These are phyloP conservation scores for Micromussa lordhowensis DNA, from an alignment of 92 coral and sea anemone species.

Conservation along the genomic window DNA sequence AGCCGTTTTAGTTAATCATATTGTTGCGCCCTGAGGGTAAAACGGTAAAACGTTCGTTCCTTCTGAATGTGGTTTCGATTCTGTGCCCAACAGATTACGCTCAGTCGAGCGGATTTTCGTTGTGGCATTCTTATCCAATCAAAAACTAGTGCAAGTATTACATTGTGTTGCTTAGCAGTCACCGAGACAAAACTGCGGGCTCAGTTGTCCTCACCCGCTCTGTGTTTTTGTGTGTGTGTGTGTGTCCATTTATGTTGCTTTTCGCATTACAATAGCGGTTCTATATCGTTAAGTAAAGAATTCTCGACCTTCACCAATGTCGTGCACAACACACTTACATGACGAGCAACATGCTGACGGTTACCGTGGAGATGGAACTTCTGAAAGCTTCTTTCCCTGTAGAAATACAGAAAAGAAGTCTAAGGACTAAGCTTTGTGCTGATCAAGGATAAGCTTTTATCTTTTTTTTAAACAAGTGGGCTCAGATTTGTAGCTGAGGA, in stretches of 20 bases:
- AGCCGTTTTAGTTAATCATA: too few relatives aligned
- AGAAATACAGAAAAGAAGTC: neutral
- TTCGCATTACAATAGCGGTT: neutral
- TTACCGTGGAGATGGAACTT: neutral
- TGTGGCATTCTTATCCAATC: too few relatives aligned
- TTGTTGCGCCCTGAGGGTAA: neutral
- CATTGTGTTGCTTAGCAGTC: too few relatives aligned
- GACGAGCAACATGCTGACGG: neutral
- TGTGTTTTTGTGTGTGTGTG: too few relatives aligned
- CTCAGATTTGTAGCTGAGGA: neutral
- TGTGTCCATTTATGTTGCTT: neutral
- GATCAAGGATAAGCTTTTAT: neutral
- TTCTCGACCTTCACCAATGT: neutral
- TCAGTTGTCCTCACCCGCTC: too few relatives aligned
- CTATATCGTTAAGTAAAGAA: neutral
- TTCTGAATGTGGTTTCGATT: too few relatives aligned
- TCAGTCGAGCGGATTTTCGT: too few relatives aligned
- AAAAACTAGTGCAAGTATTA: too few relatives aligned
- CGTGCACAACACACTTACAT: neutral
- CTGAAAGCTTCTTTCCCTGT: slow-evolving; percentile 12
- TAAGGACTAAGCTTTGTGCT: neutral
- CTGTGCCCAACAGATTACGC: too few relatives aligned
- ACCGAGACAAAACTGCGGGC: too few relatives aligned
- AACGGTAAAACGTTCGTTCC: too few relatives aligned
- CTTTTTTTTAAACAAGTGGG: neutral